phyloP scores from a whole-genome alignment of 2,113 vertebrate species.

The Narcine bancroftii region DNA sequence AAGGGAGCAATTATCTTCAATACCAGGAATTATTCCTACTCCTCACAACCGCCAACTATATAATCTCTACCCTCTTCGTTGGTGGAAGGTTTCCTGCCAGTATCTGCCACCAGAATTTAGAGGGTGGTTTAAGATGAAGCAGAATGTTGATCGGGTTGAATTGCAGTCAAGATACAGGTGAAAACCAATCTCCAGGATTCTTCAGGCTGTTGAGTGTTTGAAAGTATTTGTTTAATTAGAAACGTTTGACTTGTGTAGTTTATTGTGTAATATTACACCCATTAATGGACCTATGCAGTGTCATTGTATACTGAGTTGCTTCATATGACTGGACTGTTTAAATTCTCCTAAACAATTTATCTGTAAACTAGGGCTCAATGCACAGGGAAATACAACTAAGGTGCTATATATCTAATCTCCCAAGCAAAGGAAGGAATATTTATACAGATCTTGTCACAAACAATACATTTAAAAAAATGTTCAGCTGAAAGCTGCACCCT shows the following conservation, averaged over 20 bases:
- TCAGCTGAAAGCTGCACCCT: background rate
- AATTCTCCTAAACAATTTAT: conserved; percentile 11
- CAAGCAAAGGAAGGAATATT: background rate
- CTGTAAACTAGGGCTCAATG: conserved; percentile 2
- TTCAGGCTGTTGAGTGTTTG: background rate
- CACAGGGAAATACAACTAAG: background rate
- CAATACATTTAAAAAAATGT: background rate
- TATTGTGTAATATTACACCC: background rate
- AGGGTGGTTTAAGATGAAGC: background rate
- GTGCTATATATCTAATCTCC: background rate
- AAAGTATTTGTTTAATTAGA: conserved; percentile 19
- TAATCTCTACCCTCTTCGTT: background rate
- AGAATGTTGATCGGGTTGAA: background rate
- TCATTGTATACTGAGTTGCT: background rate
- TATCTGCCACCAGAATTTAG: background rate
- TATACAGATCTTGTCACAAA: background rate
- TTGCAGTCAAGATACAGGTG: background rate
- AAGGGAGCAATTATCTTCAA: background rate
- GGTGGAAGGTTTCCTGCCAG: background rate
- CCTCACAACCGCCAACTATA: background rate
- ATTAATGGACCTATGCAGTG: background rate
- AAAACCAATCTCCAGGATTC: background rate
- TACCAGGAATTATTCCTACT: background rate
- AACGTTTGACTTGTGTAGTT: background rate
- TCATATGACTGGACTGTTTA: background rate